Evolutionary conservation across 2,888 invertebrate genomes (phyloP).

Genomic region (Blastobasis adustella): DNA sequence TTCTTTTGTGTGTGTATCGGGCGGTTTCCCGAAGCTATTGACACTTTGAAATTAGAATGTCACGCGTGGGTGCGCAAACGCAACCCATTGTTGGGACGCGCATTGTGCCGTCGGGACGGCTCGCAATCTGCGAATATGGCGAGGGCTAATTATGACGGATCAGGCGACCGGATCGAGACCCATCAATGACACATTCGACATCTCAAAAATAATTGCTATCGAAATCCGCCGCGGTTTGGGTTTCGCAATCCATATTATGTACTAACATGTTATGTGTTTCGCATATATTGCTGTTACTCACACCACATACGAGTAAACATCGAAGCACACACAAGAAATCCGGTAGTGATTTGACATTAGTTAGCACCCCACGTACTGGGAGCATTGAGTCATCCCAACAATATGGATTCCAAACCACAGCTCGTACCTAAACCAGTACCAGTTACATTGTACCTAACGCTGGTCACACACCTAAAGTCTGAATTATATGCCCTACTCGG

Average conservation of each 20-base stretch:
- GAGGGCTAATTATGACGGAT: constrained; percentile 35
- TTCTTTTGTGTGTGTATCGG: constrained; percentile 39
- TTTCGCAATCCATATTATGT: too few species aligned
- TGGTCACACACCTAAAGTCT: constrained; percentile 21
- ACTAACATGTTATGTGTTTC: too few species aligned
- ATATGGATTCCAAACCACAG: constrained; percentile 19
- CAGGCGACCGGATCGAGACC: not conserved
- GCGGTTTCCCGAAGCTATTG: constrained; percentile 56
- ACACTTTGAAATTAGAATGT: constrained; percentile 63
- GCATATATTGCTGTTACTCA: too few species aligned
- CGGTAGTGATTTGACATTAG: too few species aligned
- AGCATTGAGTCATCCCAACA: constrained; percentile 8
- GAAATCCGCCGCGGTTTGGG: too few species aligned
- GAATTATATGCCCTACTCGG: constrained; percentile 21
- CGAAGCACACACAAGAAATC: too few species aligned
- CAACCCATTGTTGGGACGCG: constrained; percentile 50
- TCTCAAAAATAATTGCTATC: constrained; percentile 10
- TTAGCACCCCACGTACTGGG: not conserved
- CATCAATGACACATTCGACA: constrained; percentile 11
- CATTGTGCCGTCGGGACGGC: constrained; percentile 24
- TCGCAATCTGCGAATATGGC: constrained; percentile 37
- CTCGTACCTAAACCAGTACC: constrained; percentile 8
- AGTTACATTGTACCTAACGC: constrained; percentile 14
- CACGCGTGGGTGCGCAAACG: constrained; percentile 64
- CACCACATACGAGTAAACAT: too few species aligned